Conservation (phyloP, 2,113 vertebrate species). For the Sprattus sprattus region DNA sequence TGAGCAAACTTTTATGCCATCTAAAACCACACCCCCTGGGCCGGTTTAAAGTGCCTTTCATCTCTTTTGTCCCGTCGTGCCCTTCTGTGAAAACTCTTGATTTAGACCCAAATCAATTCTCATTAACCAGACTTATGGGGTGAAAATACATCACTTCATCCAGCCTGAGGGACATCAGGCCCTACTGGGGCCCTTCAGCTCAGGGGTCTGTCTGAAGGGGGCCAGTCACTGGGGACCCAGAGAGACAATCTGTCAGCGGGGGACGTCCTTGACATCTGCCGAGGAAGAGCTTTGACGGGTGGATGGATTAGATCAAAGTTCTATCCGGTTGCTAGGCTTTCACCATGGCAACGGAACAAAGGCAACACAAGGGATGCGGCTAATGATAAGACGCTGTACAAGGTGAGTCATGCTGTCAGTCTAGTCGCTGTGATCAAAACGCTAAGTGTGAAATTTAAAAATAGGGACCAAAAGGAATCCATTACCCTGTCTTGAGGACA, state of each 20-base stretch:
- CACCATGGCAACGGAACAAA: conserved; percentile 33
- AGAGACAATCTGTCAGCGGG: background rate
- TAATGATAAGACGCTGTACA: background rate
- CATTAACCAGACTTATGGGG: conserved; percentile 29
- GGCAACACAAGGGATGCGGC: background rate
- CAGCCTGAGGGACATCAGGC: conserved; percentile 20
- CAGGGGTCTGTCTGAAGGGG: conserved; percentile 21
- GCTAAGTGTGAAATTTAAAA: background rate
- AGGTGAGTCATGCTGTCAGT: conserved; percentile 4
- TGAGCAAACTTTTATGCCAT: background rate
- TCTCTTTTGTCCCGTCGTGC: background rate
- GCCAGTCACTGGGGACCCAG: background rate
- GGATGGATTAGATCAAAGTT: conserved; percentile 36
- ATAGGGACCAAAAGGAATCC: conserved; percentile 36
- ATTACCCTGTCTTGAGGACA: background rate
- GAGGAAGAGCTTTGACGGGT: background rate
- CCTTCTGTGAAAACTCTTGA: conserved; percentile 37
- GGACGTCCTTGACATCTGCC: background rate
- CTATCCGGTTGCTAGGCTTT: conserved; percentile 34
- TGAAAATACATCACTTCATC: conserved; percentile 23
- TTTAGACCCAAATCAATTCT: conserved; percentile 46
- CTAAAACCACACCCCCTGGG: background rate
- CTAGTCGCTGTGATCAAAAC: background rate
- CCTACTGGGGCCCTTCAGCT: conserved; percentile 23
- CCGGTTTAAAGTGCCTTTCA: background rate